phyloP scores from a whole-genome alignment of 2,113 vertebrate species.

The Leucopsar rothschildi region DNA sequence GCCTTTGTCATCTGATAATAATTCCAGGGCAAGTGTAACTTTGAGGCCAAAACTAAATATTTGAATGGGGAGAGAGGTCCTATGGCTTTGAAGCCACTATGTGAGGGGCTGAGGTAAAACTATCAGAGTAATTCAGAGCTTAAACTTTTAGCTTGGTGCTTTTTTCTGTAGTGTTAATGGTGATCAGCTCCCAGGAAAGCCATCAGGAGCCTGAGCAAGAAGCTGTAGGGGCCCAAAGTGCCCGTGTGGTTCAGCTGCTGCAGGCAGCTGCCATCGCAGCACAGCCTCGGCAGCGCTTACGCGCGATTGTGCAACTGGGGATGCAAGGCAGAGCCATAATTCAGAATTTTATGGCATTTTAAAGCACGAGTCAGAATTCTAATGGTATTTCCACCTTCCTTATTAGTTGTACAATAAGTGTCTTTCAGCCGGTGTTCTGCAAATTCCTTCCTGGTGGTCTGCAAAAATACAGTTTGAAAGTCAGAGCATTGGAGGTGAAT shows the following conservation, averaged over 20 bases:
- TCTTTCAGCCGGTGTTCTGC: constrained; percentile 6
- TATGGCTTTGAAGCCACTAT: background rate
- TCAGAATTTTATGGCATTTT: constrained; percentile 30
- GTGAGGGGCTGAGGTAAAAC: background rate
- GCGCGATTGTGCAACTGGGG: background rate
- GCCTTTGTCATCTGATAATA: background rate
- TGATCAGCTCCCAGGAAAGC: background rate
- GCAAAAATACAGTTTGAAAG: background rate
- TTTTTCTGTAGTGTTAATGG: background rate
- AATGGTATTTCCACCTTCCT: constrained; percentile 49
- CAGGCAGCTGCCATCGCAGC: background rate
- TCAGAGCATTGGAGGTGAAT: background rate
- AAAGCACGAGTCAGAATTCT: constrained; percentile 29
- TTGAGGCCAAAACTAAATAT: background rate
- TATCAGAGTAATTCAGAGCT: background rate
- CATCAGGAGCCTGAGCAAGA: background rate
- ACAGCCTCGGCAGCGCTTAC: background rate
- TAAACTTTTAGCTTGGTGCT: background rate
- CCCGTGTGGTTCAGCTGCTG: background rate
- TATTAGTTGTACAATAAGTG: constrained; percentile 16
- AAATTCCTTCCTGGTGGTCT: constrained; percentile 10
- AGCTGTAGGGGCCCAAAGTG: background rate
- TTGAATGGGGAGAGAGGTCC: background rate
- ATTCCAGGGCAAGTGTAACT: background rate
- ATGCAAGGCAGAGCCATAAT: background rate